phyloP scores from a whole-genome alignment of 2,888 invertebrate species.

The Vesta saturnalis region DNA sequence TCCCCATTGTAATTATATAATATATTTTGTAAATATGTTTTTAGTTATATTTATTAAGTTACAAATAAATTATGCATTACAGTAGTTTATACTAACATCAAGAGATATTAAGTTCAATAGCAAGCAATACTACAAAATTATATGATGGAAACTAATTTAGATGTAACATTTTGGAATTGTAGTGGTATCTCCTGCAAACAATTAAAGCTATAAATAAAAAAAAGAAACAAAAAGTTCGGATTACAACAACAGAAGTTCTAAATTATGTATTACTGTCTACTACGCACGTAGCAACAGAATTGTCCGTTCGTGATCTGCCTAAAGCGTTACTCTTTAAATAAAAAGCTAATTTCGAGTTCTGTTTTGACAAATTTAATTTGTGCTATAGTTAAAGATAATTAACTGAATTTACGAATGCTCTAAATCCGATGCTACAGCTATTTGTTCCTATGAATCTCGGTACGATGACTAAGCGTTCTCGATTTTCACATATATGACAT shows the following conservation, averaged over 20 bases:
- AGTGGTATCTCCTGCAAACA: not conserved
- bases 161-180: not conserved
- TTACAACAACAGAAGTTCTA: not conserved
- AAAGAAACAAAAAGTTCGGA: not conserved
- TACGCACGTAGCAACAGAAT: slow-evolving; percentile 27
- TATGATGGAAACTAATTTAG: too few species aligned
- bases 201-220: not conserved
- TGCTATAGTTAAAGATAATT: slow-evolving; percentile 31
- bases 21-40: too few species aligned
- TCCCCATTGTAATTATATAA: too few species aligned
- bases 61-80: too few species aligned
- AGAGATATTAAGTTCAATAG: too few species aligned
- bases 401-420: slow-evolving; percentile 23
- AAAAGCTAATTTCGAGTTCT: slow-evolving; percentile 27
- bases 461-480: slow-evolving; percentile 30
- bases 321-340: slow-evolving; percentile 22
- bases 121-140: too few species aligned
- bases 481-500: slow-evolving; percentile 37
- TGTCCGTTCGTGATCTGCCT: slow-evolving; percentile 30
- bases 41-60: too few species aligned
- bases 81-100: too few species aligned
- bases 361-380: slow-evolving; percentile 36
- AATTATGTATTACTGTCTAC: not conserved
- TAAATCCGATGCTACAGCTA: slow-evolving; percentile 27
- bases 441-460: slow-evolving; percentile 32